Evolutionary conservation across 2,888 invertebrate species (phyloP).

Genomic region (Cybosia mesomella): DNA sequence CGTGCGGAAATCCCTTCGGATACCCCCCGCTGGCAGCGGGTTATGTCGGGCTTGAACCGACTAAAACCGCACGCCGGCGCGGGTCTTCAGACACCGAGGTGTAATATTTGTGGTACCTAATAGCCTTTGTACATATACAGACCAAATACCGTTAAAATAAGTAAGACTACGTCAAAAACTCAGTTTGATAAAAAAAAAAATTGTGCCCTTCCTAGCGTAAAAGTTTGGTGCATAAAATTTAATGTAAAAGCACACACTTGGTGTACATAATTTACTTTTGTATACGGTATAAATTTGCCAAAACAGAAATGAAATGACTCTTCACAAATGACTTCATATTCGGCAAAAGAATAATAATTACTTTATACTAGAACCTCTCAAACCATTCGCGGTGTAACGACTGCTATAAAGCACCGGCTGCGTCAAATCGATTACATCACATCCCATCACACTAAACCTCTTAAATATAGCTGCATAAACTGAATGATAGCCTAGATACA

Average conservation of each 20-base stretch:
- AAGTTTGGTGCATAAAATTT: too few relatives aligned
- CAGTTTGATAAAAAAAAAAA: too few relatives aligned
- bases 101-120: too few relatives aligned
- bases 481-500: slow-evolving; percentile 12
- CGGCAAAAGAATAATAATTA: not conserved
- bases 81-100: too few relatives aligned
- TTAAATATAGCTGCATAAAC: slow-evolving; percentile 19
- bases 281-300: too few relatives aligned
- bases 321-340: not conserved
- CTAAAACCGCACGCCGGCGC: too few relatives aligned
- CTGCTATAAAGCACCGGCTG: not conserved
- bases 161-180: not conserved
- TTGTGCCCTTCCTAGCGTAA: too few relatives aligned
- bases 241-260: too few relatives aligned
- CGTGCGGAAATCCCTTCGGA: too few relatives aligned
- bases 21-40: too few relatives aligned
- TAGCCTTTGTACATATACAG: not conserved
- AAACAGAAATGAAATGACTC: not conserved
- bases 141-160: not conserved
- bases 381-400: not conserved
- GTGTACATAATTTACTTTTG: too few relatives aligned
- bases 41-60: too few relatives aligned
- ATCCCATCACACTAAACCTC: slow-evolving; percentile 13
- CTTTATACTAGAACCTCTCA: not conserved
- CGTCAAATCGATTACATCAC: not conserved